Conservation (phyloP, 92 coral and sea anemone genomes). For the Heteractis magnifica region DNA sequence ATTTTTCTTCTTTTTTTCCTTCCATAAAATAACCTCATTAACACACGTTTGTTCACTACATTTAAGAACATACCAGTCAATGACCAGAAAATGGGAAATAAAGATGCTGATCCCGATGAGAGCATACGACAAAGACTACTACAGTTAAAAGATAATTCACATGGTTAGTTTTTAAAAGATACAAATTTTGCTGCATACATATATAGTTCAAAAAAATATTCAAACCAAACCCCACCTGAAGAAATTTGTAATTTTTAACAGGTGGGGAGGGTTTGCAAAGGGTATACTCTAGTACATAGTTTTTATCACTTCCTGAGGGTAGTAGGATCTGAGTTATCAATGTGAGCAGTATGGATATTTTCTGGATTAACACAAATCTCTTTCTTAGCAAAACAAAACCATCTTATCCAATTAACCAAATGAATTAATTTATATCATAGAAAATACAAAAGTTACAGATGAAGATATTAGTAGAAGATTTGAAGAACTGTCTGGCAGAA, state of each 20-base stretch:
- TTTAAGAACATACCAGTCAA: slow-evolving; percentile 28
- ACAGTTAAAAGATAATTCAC: slow-evolving; percentile 52
- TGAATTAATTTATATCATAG: neutral
- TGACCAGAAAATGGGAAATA: slow-evolving; percentile 20
- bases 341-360: neutral
- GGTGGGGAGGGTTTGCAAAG: neutral
- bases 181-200: neutral
- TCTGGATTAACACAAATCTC: no score
- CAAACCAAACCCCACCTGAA: neutral
- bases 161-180: neutral
- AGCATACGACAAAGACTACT: slow-evolving; percentile 70
- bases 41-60: neutral
- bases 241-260: no score
- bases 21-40: neutral
- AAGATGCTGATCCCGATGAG: slow-evolving; percentile 75
- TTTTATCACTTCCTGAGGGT: no score
- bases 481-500: slow-evolving; percentile 86
- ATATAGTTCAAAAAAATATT: neutral
- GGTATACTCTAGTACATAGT: neutral
- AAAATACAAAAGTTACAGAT: slow-evolving; percentile 50
- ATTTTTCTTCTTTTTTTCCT: neutral
- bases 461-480: slow-evolving; percentile 71
- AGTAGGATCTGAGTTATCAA: no score
- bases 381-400: neutral
- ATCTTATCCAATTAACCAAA: neutral